Base-by-base conservation (phyloP, 2,113 vertebrate species). In the Tragulus kanchil region DNA sequence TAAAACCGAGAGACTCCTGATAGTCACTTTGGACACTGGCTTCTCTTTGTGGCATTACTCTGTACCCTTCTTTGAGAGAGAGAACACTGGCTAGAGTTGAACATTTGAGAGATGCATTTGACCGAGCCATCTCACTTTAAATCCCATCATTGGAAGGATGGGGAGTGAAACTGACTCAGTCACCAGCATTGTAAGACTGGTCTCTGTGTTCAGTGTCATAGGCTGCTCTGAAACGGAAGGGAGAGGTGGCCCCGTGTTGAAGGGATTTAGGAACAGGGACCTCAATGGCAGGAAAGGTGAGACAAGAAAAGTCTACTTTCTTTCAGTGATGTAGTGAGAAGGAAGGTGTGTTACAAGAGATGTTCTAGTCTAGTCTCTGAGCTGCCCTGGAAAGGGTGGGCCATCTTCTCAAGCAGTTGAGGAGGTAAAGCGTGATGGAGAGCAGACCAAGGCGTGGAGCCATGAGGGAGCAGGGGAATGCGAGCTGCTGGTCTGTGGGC, bases 21-120 rank as follows among this genome's bases (percentile, higher is more conserved):
- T 31, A 67, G 54, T 81, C 64, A 52, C 62, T 16, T 11, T 52
- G n/a, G 62, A 61, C 90, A 14, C 13, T 25, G 78, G 54, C 59
- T 71, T 82, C 45, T 75, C 16, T n/a, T 61, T 67, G 21, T 81
- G 42, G 3, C 50, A 6, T 50, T 17, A 56, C 73, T 90, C 19
- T 8, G 4, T 23, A 26, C 14, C 11, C 19, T 54, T 59, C 59
- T 91, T 58, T 73, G 50, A 28, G 84, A 71, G 56, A 54, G 56
- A 54, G 45, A 65, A 86, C 64, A 87, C 45, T 73, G 82, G 77
- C 62, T 65, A 75, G 54, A 83, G 78, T 7, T 75, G 79, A 64
- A 62, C 3, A 0, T 69, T 92, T 48, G 56, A 56, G 9, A 84
- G 54, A 1, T 54, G 6, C 77, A 13, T n/a, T n/a, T 21, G 52